phyloP scores from a whole-genome alignment of 2,888 invertebrate genomes.

The Pachycephus smyrnensis region DNA sequence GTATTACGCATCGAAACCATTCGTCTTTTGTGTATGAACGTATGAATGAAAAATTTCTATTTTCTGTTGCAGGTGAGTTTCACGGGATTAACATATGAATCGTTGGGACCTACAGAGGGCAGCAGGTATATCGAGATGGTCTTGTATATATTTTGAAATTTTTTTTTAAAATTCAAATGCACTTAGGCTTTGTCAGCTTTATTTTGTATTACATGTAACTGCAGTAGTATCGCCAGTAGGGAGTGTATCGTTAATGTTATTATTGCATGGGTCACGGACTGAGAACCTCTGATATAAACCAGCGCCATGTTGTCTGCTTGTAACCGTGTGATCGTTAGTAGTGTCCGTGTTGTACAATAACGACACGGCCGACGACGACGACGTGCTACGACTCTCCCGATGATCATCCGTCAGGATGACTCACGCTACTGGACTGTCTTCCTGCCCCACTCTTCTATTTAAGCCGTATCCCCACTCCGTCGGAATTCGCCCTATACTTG shows the following conservation, averaged over 20 bases:
- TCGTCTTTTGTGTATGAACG: background rate
- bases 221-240: too few species aligned
- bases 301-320: slow-evolving; percentile 27
- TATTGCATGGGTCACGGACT: background rate
- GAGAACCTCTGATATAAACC: slow-evolving; percentile 22
- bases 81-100: slow-evolving; percentile 35
- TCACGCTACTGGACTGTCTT: slow-evolving; percentile 23
- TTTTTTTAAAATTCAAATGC: background rate
- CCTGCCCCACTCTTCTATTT: slow-evolving; percentile 1
- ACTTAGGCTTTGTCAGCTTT: background rate
- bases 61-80: slow-evolving; percentile 40
- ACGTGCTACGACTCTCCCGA: slow-evolving; percentile 28
- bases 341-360: slow-evolving; percentile 31
- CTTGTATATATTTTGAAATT: background rate
- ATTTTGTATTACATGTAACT: background rate
- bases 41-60: slow-evolving; percentile 15
- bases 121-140: background rate
- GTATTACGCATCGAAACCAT: background rate
- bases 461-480: background rate
- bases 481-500: background rate
- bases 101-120: background rate
- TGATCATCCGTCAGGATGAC: slow-evolving; percentile 26
- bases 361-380: slow-evolving; percentile 15
- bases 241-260: too few species aligned
- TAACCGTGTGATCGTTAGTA: slow-evolving; percentile 38